Evolutionary conservation across 1,140 invertebrate species (phyloP).

Genomic region (Drosophila jambulina): DNA sequence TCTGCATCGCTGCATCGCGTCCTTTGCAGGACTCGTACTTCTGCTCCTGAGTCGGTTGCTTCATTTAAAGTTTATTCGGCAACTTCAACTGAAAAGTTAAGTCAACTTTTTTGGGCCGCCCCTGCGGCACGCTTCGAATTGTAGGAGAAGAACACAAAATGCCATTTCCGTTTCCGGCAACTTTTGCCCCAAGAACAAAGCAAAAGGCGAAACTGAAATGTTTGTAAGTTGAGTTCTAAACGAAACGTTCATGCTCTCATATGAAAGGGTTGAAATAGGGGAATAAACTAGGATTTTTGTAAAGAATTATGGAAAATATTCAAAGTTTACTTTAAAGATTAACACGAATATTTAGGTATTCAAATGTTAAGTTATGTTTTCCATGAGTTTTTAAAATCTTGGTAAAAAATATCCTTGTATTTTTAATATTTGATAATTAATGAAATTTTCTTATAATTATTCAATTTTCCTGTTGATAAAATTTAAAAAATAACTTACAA

Average conservation of each 20-base stretch:
- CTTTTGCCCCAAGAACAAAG: conserved; percentile 72
- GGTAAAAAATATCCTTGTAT: too few relatives aligned
- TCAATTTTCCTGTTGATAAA: background rate
- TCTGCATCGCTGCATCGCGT: conserved; percentile 68
- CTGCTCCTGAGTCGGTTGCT: conserved; percentile 34
- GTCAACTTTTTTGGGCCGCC: conserved; percentile 63
- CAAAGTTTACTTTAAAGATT: background rate
- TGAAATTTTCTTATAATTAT: background rate
- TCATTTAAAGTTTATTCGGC: conserved; percentile 79
- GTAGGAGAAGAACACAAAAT: conserved; percentile 73
- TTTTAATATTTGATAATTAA: background rate
- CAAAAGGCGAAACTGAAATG: conserved; percentile 33
- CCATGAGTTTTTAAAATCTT: background rate
- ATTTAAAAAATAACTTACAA: background rate
- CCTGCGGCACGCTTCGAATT: conserved; percentile 22
- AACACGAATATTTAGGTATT: too few relatives aligned
- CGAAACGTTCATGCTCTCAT: background rate
- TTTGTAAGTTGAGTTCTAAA: background rate
- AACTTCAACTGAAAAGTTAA: conserved; percentile 81
- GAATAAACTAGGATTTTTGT: background rate
- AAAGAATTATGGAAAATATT: background rate
- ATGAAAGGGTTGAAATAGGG: background rate
- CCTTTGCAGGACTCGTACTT: conserved; percentile 5
- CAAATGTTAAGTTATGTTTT: background rate
- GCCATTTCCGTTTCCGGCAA: conserved; percentile 82